Evolutionary conservation across 1,140 invertebrate genomes (phyloP), one percentile per base, ranked within the genome.

Genomic region (Cardiocondyla obscurior): DNA sequence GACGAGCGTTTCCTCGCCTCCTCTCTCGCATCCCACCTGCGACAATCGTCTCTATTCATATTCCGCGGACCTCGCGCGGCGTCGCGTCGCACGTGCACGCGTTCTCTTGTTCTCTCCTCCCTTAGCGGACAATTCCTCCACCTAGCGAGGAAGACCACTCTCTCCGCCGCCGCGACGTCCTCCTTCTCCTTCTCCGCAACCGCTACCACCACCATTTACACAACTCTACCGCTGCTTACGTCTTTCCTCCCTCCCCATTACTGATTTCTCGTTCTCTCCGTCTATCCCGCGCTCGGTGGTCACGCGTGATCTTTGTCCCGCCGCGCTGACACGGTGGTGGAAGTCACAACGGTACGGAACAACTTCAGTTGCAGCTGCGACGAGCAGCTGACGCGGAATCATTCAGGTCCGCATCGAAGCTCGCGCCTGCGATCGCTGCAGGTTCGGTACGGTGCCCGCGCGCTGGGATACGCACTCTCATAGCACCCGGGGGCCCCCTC

Each of bases 331-430:
- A 57, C 82, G 46, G 86, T 84, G 86, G 87, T 85, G 79, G 87
- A 85, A 81, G 57, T 87, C 77, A 83, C 64, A 88, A 88, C 87
- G 87, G 87, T n/a, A n/a, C n/a, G n/a, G n/a, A n/a, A n/a, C n/a
- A 88, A 88, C 87, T 88, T 86, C 72, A 89, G 88, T 90, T n/a
- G 88, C 88, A 87, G 86, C 86, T 86, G 86, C 84, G 83, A 62
- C 88, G 83, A 88, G 90, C 89, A 90, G 90, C 90, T 90, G 90
- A 90, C 89, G 89, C 87, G 89, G 88, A 86, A 84, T 90, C 79
- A 74, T 85, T 69, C 7, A 72, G 67, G n/a, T 79, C 7, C n/a
- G 69, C 62, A 69, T 51, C 51, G 39, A 49, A 28, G 51, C 28
- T 86, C 53, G 69, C 82, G 69, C 36, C 60, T 46, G 62, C 51